Evolutionary conservation across 2,888 invertebrate genomes (phyloP), one percentile per base, ranked within the genome.

Genomic region (Xanthorhoe designata): DNA sequence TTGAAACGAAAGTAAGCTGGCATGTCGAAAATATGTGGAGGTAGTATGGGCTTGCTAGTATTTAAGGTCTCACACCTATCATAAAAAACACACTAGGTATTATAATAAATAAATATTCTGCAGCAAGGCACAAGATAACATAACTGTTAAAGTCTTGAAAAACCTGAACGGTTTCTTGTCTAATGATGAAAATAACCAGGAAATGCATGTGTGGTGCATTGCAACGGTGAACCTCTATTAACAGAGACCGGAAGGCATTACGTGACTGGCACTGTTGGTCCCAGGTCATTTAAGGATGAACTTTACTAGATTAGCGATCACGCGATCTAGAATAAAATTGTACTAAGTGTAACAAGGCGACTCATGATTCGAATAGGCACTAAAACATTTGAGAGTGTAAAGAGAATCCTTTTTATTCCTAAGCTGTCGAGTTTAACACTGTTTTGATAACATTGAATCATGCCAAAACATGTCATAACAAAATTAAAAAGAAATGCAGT

Each of bases 151-250:
- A 10, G 1, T 15, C 18, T 45, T 42, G 17, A 17, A 60, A 60
- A 60, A 51, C 29, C 45, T 61, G 53, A 61, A 45, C 29, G 59
- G 55, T 52, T 54, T 53, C 59, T 59, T 63, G 55, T 61, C 38
- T 49, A 47, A 32, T 8, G 55, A 65, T 42, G 54, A 69, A 63
- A 61, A 61, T 68, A 68, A 62, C 62, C 68, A 73, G 69, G 74
- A 72, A 72, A 61, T 68, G 69, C 69, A 71, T 70, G 70, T 67
- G 64, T 66, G 63, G 69, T 63, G 52, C 63, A 69, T 71, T 69
- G 74, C 76, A 86, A 85, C 85, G 86, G 86, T 84, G 83, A 77
- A 83, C 80, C 79, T 82, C 78, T 82, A 86, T 86, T 81, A 84
- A 77, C 78, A 73, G 78, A 74, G 77, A 77, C 87, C 85, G 89